Percentiles rank a stretch among this genome's conserved stretches.
Conservation (phyloP, 2,113 vertebrate genomes). For the Ginglymostoma cirratum region DNA sequence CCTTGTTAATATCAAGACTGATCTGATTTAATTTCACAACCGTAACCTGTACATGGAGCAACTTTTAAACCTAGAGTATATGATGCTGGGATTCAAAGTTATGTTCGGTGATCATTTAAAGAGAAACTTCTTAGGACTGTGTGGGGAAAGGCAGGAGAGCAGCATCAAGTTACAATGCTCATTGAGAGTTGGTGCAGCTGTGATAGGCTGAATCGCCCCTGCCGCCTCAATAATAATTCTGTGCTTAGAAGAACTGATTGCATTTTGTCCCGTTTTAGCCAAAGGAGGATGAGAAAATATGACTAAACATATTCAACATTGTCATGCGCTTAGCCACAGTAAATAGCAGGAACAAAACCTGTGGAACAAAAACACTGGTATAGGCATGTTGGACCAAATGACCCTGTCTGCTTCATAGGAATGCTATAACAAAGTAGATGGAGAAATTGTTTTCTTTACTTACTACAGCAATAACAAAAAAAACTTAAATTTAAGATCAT, state of each 20-base stretch:
- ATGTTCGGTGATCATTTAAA: no score
- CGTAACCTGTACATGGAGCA: not conserved
- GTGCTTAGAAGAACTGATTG: not conserved
- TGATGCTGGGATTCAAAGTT: not conserved
- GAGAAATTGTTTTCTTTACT: not conserved
- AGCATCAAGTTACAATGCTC: no score
- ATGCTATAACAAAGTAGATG: not conserved
- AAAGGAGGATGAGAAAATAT: not conserved
- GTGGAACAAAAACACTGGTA: not conserved
- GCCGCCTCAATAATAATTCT: no score
- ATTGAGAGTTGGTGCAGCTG: no score
- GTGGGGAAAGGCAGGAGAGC: no score
- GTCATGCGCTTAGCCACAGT: not conserved
- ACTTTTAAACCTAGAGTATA: not conserved
- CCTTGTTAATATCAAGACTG: no score
- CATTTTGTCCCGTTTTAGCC: not conserved
- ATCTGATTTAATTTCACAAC: not conserved
- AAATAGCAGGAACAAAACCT: not conserved
- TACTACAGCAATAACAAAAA: not conserved
- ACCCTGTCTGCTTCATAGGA: not conserved
- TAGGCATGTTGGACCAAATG: not conserved
- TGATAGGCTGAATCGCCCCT: no score
- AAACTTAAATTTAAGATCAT: not conserved
- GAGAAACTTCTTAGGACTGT: no score
- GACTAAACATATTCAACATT: not conserved